Percentiles rank a stretch among this genome's conserved stretches.
phyloP scores from a whole-genome alignment of 2,113 vertebrate species.

The Chaenogobius annularis region DNA sequence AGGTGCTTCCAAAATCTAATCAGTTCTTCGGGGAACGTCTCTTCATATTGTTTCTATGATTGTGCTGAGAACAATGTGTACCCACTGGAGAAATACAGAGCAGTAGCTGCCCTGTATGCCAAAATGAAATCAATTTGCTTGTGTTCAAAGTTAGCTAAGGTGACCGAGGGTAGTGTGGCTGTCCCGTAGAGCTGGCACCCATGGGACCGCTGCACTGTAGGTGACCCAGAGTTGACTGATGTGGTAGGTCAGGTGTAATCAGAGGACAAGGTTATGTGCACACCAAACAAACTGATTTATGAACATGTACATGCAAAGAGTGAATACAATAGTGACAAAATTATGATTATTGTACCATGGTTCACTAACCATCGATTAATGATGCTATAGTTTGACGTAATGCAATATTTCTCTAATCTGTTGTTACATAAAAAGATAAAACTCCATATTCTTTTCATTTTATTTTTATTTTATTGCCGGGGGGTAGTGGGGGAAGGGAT shows the following conservation, averaged over 20 bases:
- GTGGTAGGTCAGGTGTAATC: constrained; percentile 6
- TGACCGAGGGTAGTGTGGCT: not conserved
- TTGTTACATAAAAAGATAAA: too few species aligned
- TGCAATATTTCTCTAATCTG: too few species aligned
- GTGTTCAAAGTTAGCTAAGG: not conserved
- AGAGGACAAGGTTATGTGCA: not conserved
- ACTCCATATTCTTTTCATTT: too few species aligned
- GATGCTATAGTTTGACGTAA: too few species aligned
- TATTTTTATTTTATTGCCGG: too few species aligned
- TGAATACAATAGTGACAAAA: not conserved
- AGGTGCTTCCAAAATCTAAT: constrained; percentile 50
- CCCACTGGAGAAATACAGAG: not conserved
- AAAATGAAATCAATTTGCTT: constrained; percentile 3
- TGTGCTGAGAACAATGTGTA: constrained; percentile 11
- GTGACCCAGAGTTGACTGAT: constrained; percentile 22
- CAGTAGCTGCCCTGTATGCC: not conserved
- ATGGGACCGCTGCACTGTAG: constrained; percentile 15
- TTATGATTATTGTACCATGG: not conserved
- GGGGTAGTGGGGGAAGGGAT: too few species aligned
- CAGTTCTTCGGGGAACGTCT: constrained; percentile 43
- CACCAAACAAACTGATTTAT: not conserved
- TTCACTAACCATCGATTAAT: not conserved
- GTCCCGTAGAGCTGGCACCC: not conserved
- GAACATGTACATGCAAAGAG: not conserved
- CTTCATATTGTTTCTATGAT: constrained; percentile 12